Evolutionary conservation across 2,888 invertebrate species (phyloP).

Genomic region (Strigamia maritima): DNA sequence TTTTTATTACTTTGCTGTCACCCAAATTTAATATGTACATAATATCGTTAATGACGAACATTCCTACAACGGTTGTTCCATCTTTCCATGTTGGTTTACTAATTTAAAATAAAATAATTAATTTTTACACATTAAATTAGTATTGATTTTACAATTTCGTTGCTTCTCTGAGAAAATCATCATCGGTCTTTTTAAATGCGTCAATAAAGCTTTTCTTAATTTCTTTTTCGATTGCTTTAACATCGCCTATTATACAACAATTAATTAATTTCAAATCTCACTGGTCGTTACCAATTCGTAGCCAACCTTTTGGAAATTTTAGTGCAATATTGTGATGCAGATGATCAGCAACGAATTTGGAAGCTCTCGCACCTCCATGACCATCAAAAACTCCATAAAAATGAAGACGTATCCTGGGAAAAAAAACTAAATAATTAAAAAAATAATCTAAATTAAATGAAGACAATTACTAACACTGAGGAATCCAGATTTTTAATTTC

Average conservation of each 20-base stretch:
- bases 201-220: conserved; percentile 54
- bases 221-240: conserved; percentile 45
- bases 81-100: conserved; percentile 59
- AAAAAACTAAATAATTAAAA: not conserved
- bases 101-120: conserved; percentile 12
- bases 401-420: conserved; percentile 50
- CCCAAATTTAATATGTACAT: conserved; percentile 57
- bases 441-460: not conserved
- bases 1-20: conserved; percentile 54
- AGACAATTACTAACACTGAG: conserved; percentile 48
- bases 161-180: conserved; percentile 55
- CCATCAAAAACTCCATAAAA: conserved; percentile 57
- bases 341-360: conserved; percentile 53
- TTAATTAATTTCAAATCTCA: not conserved
- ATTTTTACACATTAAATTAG: not conserved
- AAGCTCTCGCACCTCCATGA: conserved; percentile 55
- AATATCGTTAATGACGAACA: conserved; percentile 54
- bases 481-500: conserved; percentile 46
- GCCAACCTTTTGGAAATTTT: conserved; percentile 52
- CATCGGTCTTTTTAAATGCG: conserved; percentile 55
- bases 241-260: conserved; percentile 40
- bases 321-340: conserved; percentile 52
- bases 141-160: conserved; percentile 50
- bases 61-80: conserved; percentile 56
- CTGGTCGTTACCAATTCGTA: not conserved